Conservation (phyloP, 2,797 vertebrate genomes). For the Sarcoramphus papa region DNA sequence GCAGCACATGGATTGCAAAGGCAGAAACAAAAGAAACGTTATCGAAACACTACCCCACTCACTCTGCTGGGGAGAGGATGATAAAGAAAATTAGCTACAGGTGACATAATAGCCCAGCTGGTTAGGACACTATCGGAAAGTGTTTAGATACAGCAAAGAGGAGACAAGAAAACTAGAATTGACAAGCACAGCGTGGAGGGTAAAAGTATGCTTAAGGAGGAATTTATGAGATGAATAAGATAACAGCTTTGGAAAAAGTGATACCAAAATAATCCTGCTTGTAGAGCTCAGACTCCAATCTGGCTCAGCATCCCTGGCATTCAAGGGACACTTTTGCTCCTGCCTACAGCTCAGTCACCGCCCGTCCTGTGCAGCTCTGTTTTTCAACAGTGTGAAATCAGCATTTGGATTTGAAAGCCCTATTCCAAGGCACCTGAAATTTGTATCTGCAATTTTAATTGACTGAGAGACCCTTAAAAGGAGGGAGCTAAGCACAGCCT, state of each 20-base stretch:
- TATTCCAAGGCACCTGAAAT: neutral
- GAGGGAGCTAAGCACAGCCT: slow-evolving; percentile 10
- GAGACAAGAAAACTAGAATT: neutral
- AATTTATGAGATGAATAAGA: neutral
- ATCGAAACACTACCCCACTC: neutral
- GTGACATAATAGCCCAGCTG: neutral
- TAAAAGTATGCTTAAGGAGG: neutral
- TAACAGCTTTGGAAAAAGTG: neutral
- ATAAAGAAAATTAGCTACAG: neutral
- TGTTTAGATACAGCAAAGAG: neutral
- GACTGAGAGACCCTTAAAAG: neutral
- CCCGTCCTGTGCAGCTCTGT: accelerated
- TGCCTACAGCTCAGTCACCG: neutral
- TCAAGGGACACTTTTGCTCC: neutral
- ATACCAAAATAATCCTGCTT: neutral
- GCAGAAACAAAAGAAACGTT: neutral
- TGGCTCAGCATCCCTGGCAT: accelerated
- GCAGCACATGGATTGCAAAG: neutral
- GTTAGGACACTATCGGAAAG: neutral
- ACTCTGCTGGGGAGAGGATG: neutral
- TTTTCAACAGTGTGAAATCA: neutral
- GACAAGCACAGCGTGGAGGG: neutral
- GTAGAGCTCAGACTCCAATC: neutral
- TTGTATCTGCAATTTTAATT: slow-evolving; percentile 15
- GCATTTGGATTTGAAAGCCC: neutral